Conservation (phyloP, 1,140 invertebrate genomes). For the Monochamus saltuarius region DNA sequence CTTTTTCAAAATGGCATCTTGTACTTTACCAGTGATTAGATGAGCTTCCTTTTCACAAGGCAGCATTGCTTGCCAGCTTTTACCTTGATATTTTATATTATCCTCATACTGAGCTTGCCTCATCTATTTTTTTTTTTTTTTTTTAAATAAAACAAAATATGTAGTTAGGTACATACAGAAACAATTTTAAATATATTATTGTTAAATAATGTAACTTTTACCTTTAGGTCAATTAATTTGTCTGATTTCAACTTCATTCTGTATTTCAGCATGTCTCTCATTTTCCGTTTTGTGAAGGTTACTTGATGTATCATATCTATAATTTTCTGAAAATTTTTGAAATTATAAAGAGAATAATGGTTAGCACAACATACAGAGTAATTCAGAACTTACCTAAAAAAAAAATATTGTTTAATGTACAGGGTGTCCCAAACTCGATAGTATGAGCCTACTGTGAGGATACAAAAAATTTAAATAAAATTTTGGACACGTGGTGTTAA, state of each 20-base stretch:
- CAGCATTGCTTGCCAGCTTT: conserved; percentile 50
- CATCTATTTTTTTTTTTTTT: conserved; percentile 42
- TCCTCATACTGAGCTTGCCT: conserved; percentile 55
- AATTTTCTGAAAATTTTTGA: conserved; percentile 55
- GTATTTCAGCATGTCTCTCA: conserved; percentile 59
- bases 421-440: no score
- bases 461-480: no score
- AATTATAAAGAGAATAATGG: not conserved
- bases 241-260: conserved; percentile 60
- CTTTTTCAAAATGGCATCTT: conserved; percentile 59
- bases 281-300: conserved; percentile 59
- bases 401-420: no score
- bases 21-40: conserved; percentile 57
- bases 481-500: no score
- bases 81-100: conserved; percentile 52
- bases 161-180: no score
- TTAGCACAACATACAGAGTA: no score
- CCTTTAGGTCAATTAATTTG: conserved; percentile 57
- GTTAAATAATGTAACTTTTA: conserved; percentile 38
- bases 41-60: conserved; percentile 56
- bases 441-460: no score
- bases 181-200: not conserved
- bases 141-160: conserved; percentile 17
- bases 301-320: conserved; percentile 59
- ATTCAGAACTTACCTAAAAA: no score